phyloP scores from a whole-genome alignment of 2,797 vertebrate genomes.

The Dendrocincla tyrannina region DNA sequence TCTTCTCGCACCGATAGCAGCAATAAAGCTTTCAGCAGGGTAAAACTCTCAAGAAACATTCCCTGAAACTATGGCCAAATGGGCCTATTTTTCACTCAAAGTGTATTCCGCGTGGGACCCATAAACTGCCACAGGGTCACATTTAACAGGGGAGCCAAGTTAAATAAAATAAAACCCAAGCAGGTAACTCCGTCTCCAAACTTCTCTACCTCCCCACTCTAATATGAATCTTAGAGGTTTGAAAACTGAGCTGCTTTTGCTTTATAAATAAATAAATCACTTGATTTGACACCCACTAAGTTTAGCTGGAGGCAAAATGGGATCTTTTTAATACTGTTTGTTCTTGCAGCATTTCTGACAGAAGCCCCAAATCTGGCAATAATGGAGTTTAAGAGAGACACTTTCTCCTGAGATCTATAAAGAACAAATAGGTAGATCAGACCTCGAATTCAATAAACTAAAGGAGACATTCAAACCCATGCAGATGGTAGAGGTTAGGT shows the following conservation, averaged over 20 bases:
- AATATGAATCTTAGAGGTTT: neutral
- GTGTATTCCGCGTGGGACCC: neutral
- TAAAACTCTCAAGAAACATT: constrained; percentile 73
- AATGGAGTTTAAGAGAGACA: neutral
- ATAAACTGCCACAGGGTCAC: constrained; percentile 70
- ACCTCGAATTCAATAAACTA: neutral
- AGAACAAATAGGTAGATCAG: neutral
- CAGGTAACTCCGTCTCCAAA: neutral
- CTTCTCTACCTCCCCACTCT: neutral
- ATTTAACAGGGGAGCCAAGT: constrained; percentile 54
- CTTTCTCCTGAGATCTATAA: neutral
- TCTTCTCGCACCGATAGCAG: constrained; percentile 41
- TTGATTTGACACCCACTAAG: neutral
- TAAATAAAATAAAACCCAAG: constrained; percentile 46
- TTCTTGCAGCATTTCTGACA: neutral
- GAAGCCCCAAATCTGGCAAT: neutral
- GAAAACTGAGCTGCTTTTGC: neutral
- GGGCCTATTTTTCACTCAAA: constrained; percentile 73
- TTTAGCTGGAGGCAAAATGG: constrained; percentile 23
- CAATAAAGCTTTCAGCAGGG: constrained; percentile 71
- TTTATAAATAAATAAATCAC: constrained; percentile 19
- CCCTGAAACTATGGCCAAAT: constrained; percentile 71
- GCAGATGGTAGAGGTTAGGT: neutral
- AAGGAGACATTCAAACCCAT: neutral
- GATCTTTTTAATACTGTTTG: constrained; percentile 5